These are phyloP conservation scores for Mus musculus DNA, from an alignment of 2,113 vertebrate species.

Conservation along the genomic window GRCm39 chr8:102884501-102885000, in stretches of 20 bases:
- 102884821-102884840: background rate
- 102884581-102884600: background rate
- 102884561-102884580: background rate
- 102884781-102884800: too few species aligned
- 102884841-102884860: background rate
- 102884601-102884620: background rate
- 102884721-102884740: background rate
- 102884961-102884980: background rate
- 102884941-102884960: background rate
- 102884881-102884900: background rate
- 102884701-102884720: background rate
- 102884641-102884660: background rate
- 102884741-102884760: background rate
- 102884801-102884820: too few species aligned
- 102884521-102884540: background rate
- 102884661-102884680: too few species aligned
- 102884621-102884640: background rate
- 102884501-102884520: background rate
- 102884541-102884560: background rate
- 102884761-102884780: background rate
- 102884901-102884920: rapidly evolving
- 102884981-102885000: background rate
- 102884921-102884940: background rate
- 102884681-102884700: background rate
- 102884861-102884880: background rate